A percentile compares a stretch with the other conserved stretches of the same genome.
Conservation (phyloP, 2,888 invertebrate genomes). For the Liposcelis brunnea region DNA sequence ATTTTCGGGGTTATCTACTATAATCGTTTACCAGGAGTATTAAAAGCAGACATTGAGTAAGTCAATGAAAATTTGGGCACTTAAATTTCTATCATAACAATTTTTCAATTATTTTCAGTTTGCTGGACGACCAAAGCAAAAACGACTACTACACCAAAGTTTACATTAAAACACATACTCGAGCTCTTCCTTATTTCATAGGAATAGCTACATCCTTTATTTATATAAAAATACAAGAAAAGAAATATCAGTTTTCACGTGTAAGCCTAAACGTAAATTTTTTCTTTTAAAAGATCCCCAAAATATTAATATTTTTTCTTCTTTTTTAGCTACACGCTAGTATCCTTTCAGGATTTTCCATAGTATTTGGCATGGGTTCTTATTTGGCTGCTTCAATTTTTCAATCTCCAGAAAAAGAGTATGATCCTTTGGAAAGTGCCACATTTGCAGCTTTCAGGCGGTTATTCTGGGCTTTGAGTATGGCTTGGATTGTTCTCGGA, state of each 20-base stretch:
- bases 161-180: slow-evolving; percentile 19
- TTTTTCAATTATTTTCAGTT: slow-evolving; percentile 14
- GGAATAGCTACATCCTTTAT: slow-evolving; percentile 18
- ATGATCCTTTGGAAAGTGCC: slow-evolving; percentile 15
- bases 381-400: no score
- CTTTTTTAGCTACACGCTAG: no score
- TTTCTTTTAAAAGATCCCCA: no score
- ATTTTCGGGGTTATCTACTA: no score
- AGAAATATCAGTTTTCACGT: slow-evolving; percentile 15
- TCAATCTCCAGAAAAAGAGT: slow-evolving; percentile 12
- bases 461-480: slow-evolving; percentile 15
- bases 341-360: no score
- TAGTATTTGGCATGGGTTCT: no score
- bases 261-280: slow-evolving; percentile 14
- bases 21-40: no score
- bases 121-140: slow-evolving; percentile 14
- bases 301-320: no score
- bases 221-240: slow-evolving; percentile 14
- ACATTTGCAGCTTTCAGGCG: slow-evolving; percentile 15
- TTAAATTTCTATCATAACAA: no score
- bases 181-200: slow-evolving; percentile 18
- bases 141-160: slow-evolving; percentile 16
- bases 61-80: no score
- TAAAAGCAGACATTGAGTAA: no score
- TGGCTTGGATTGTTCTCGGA: slow-evolving; percentile 15